A percentile compares a stretch with the other conserved stretches of the same genome.
phyloP scores from a whole-genome alignment of 2,888 invertebrate species.

The Sesamia inferens region DNA sequence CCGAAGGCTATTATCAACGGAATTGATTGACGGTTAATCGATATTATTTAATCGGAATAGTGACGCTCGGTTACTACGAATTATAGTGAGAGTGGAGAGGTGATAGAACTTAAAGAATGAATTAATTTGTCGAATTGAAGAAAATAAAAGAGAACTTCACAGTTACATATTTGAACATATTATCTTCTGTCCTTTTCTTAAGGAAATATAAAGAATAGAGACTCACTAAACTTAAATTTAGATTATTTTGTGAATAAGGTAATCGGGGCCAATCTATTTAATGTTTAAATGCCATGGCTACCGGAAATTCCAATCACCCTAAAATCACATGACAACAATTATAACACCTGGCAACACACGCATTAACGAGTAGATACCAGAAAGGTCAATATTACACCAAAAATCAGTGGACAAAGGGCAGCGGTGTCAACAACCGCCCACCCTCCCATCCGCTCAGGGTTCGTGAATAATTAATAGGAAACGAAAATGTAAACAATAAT shows the following conservation, averaged over 20 bases:
- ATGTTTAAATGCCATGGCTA: background rate
- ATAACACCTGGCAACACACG: background rate
- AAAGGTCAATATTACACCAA: constrained; percentile 51
- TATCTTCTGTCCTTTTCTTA: too few species aligned
- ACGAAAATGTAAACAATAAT: constrained; percentile 52
- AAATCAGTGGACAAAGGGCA: constrained; percentile 54
- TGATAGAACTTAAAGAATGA: constrained; percentile 7
- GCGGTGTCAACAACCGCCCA: constrained; percentile 61
- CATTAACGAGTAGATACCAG: background rate
- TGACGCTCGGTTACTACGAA: constrained; percentile 33
- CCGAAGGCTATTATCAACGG: constrained; percentile 49
- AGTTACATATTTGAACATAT: too few species aligned
- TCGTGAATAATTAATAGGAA: constrained; percentile 58
- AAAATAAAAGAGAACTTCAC: background rate
- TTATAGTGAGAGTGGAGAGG: constrained; percentile 9
- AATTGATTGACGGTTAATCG: constrained; percentile 61
- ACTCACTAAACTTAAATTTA: too few species aligned
- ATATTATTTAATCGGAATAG: constrained; percentile 61
- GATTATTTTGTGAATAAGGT: too few species aligned
- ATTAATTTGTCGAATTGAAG: background rate
- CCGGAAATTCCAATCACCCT: constrained; percentile 8
- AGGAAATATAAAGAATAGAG: too few species aligned
- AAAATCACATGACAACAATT: constrained; percentile 15
- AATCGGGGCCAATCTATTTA: background rate
- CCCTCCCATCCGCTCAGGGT: constrained; percentile 40